phyloP scores from a whole-genome alignment of 2,888 invertebrate genomes.

The Yponomeuta sedellus region DNA sequence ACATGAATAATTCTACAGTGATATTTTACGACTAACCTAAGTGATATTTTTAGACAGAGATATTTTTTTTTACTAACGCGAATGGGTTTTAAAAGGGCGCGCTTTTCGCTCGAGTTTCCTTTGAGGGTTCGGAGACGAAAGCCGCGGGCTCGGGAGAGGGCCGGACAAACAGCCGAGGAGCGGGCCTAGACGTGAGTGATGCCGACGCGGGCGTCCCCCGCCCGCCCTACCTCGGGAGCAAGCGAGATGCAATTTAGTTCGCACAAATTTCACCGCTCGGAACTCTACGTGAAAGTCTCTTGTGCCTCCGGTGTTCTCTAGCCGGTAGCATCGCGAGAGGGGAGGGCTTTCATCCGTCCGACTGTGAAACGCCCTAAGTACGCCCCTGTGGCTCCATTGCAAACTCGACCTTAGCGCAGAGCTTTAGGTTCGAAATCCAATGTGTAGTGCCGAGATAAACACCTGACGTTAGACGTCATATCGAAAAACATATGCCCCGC shows the following conservation, averaged over 20 bases:
- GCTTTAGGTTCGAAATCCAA: neutral
- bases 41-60: constrained; percentile 10
- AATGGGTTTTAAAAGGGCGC: constrained; percentile 5
- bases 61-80: neutral
- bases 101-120: constrained; percentile 8
- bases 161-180: constrained; percentile 66
- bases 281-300: constrained; percentile 64
- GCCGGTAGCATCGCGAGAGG: constrained; percentile 38
- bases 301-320: constrained; percentile 58
- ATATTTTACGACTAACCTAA: constrained; percentile 7
- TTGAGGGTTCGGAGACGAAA: constrained; percentile 11
- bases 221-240: constrained; percentile 58
- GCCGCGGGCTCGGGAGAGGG: constrained; percentile 47
- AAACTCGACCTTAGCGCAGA: neutral
- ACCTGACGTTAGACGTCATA: constrained; percentile 75
- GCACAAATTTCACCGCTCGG: constrained; percentile 67
- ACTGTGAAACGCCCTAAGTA: constrained; percentile 43
- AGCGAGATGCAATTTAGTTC: constrained; percentile 64
- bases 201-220: constrained; percentile 58
- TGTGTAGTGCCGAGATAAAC: constrained; percentile 49
- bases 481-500: constrained; percentile 72
- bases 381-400: constrained; percentile 18
- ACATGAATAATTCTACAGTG: neutral
- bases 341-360: constrained; percentile 52
- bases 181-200: constrained; percentile 70